These are phyloP conservation scores for Sebastes elongatus DNA, from an alignment of 2,797 vertebrate species.

Conservation along the genomic window DNA sequence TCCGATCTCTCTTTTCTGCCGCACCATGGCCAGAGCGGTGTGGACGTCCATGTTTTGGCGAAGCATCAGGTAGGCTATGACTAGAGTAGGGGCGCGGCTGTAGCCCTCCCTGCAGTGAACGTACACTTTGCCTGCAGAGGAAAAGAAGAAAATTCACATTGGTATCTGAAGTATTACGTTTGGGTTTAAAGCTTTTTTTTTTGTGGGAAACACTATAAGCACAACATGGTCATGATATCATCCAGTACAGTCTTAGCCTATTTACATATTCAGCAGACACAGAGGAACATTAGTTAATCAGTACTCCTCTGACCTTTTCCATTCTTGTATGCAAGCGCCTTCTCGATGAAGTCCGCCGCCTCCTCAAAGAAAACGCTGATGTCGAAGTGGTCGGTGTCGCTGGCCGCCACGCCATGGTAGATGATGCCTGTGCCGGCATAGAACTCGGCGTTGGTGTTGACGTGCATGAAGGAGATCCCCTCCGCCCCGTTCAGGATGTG, in stretches of 20 bases:
- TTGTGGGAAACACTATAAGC: neutral
- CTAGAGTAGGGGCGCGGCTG: constrained; percentile 92
- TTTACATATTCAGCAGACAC: neutral
- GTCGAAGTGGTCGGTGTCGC: constrained; percentile 92
- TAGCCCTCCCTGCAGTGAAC: constrained; percentile 98
- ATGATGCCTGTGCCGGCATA: constrained; percentile 88
- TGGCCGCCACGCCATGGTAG: constrained; percentile 93
- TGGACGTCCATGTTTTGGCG: constrained; percentile 86
- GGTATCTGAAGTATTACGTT: neutral
- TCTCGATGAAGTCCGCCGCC: constrained; percentile 91
- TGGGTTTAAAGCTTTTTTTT: neutral
- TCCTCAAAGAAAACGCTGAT: constrained; percentile 93
- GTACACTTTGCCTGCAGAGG: constrained; percentile 86
- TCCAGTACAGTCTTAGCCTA: too few relatives aligned
- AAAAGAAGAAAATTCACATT: neutral
- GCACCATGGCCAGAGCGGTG: constrained; percentile 85
- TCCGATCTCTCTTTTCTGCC: constrained; percentile 91
- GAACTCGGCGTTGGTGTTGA: constrained; percentile 91
- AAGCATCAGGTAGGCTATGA: constrained; percentile 95
- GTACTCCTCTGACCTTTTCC: constrained; percentile 79
- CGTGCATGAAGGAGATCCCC: constrained; percentile 95
- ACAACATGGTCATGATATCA: neutral
- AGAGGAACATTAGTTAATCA: neutral
- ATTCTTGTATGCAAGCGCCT: constrained; percentile 87
- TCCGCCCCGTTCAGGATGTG: constrained; percentile 94